These are phyloP conservation scores for Drosophila macrospina DNA, from an alignment of 2,888 invertebrate genomes.

Conservation along the genomic window DNA sequence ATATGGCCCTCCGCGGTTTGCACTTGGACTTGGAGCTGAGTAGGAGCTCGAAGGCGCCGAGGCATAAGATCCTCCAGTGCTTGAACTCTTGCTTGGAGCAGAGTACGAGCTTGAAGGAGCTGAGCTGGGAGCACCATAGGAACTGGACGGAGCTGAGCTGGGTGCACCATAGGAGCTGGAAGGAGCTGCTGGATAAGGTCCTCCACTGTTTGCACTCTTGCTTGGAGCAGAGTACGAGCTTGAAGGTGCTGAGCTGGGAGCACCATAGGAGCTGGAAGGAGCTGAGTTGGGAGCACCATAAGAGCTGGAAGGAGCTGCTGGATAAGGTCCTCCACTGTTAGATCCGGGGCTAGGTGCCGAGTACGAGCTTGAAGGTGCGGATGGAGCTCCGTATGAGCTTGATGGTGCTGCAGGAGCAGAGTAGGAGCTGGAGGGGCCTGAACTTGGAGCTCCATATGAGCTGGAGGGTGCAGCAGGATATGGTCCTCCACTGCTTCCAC, in stretches of 20 bases:
- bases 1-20: slow-evolving; percentile 55
- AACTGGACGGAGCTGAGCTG: slow-evolving; percentile 52
- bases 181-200: slow-evolving; percentile 71
- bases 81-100: slow-evolving; percentile 32
- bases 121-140: slow-evolving; percentile 61
- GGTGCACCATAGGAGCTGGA: slow-evolving; percentile 86
- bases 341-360: slow-evolving; percentile 37
- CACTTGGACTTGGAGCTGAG: slow-evolving; percentile 37
- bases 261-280: slow-evolving; percentile 45
- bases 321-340: slow-evolving; percentile 57
- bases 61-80: slow-evolving; percentile 29
- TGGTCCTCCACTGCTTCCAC: slow-evolving; percentile 85
- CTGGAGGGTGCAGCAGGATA: slow-evolving; percentile 83
- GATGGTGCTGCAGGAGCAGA: slow-evolving; percentile 80
- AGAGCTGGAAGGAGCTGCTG: slow-evolving; percentile 44
- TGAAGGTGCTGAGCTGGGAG: slow-evolving; percentile 55
- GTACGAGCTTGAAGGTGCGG: slow-evolving; percentile 58
- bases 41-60: slow-evolving; percentile 50
- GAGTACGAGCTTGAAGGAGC: slow-evolving; percentile 43
- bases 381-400: slow-evolving; percentile 81
- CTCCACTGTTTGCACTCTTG: slow-evolving; percentile 12
- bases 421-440: slow-evolving; percentile 59
- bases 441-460: slow-evolving; percentile 50
- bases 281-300: slow-evolving; percentile 48
- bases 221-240: slow-evolving; percentile 51